Evolutionary conservation across 2,113 vertebrate species (phyloP).

Genomic region (Campylomormyrus tamandua): DNA sequence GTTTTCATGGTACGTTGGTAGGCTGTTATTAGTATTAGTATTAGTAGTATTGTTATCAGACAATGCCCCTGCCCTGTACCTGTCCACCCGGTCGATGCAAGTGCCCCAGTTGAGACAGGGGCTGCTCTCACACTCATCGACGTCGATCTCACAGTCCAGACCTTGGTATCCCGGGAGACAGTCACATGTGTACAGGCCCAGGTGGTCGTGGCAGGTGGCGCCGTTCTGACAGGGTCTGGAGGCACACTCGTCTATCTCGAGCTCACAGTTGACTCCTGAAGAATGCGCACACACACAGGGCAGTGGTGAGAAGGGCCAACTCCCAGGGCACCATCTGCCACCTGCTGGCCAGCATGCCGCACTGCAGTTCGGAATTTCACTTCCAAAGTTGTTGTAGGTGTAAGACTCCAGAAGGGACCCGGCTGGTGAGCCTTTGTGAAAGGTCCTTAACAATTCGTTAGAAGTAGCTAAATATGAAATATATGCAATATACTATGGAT

Average conservation of each 20-base stretch:
- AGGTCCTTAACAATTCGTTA: neutral
- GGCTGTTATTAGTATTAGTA: neutral
- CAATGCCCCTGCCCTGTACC: conserved; percentile 41
- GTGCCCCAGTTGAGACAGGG: conserved; percentile 56
- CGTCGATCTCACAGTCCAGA: conserved; percentile 29
- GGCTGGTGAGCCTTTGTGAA: neutral
- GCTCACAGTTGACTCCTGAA: conserved; percentile 64
- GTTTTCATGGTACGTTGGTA: neutral
- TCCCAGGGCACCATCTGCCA: neutral
- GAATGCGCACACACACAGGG: neutral
- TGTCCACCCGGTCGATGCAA: conserved; percentile 57
- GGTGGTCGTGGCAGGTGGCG: conserved; percentile 55
- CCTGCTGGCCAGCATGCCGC: neutral
- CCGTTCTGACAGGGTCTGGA: conserved; percentile 65
- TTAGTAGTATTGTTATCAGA: neutral
- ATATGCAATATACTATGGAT: neutral
- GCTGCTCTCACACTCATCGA: conserved; percentile 60
- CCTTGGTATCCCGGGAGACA: conserved; percentile 60
- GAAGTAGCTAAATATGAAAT: neutral
- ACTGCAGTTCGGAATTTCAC: neutral
- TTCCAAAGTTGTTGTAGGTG: neutral
- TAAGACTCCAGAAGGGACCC: neutral
- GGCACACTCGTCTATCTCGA: conserved; percentile 66
- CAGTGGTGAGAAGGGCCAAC: neutral
- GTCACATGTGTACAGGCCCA: conserved; percentile 65